Evolutionary conservation across 2,797 vertebrate genomes (phyloP), one percentile per base, ranked within the genome.

Genomic region (Ctenopoma kingsleyae): DNA sequence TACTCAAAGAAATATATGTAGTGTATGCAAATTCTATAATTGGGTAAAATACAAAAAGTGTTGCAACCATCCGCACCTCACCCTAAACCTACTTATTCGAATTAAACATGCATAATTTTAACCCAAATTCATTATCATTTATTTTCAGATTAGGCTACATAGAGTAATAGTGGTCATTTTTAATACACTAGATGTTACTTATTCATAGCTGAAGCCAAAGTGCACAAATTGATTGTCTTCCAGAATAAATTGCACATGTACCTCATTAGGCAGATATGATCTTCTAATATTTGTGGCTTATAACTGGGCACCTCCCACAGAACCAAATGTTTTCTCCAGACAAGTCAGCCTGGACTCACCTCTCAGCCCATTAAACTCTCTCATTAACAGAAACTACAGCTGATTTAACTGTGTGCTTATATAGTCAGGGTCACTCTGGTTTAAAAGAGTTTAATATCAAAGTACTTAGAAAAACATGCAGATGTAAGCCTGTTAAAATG

Each of bases 401-500:
- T 25, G 58, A 76, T 67, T 60, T 60, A 55, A 72, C 17, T 13
- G 41, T 35, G 55, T 53, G 55, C 41, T 43, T n/a, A 55, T 59
- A 40, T 15, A 49, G 49, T 36, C 16, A 32, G 11, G 32, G 59
- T 68, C 10, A 3, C 50, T 32, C 41, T 22, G 17, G 16, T 61
- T 57, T 64, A n/a, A 12, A 63, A 15, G 25, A 56, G 52, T 61
- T 65, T 16, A 23, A 62, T 55, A 58, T 58, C 32, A 69, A 60
- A 60, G 30, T 7, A 27, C 73, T 71, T 25, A n/a, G 38, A 43
- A 60, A 71, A 50, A 43, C 41, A 46, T 40, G 48, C 25, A 59
- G 41, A 16, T 67, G 6, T 25, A 12, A 58, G 25, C 50, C 19
- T 50, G 54, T 54, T 75, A 63, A 74, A 78, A 68, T 56, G 58